Evolutionary conservation across 2,113 vertebrate species (phyloP), one percentile per base, ranked within the genome.

Genomic region (Hydrolagus affinis): DNA sequence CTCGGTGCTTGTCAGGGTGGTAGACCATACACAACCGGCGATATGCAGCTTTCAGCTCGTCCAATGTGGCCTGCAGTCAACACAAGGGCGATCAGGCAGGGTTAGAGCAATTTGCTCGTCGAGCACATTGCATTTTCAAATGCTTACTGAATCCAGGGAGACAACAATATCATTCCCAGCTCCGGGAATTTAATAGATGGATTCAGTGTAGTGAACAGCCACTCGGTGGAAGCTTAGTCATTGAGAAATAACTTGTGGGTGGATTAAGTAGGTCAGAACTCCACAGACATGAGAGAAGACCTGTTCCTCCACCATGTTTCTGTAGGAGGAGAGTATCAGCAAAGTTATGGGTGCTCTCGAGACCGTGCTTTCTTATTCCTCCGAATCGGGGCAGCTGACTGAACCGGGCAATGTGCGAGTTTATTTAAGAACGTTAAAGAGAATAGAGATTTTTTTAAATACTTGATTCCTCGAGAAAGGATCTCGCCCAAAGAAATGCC

Each of bases 1-100:
- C 96, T 62, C 97, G 87, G 94, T 99, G 98, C 92, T 99, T 99
- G 93, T 99, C 98, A 0, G 98, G 98, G 85, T 99, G 98, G 93
- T 99, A 99, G 0, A 99, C 91, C 97, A 99, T 98, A 66, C 98
- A 99, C 86, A 99, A 89, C 66, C 98, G 91, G 75, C 98, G 95
- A 91, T 99, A 99, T 2, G 98, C 95, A 0, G 94, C 95, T 89
- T 97, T 99, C 64, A 99, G 93, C 89, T 99, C 97, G 0, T 99
- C 98, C 85, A 96, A 96, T 60, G 97, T 95, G 23, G 98, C 98
- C 98, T 99, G 86, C 80, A 75, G 88, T 23, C 0, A 85, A 56
- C 87, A 76, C 86, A 87, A 86, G 83, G 0, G 32, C 85, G 60
- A 70, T 23, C 85, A 59, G 0, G 11, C 86, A 85, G 0, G 11